These are phyloP conservation scores for Micromesistius poutassou DNA, from an alignment of 2,797 vertebrate species.

Conservation along the genomic window DNA sequence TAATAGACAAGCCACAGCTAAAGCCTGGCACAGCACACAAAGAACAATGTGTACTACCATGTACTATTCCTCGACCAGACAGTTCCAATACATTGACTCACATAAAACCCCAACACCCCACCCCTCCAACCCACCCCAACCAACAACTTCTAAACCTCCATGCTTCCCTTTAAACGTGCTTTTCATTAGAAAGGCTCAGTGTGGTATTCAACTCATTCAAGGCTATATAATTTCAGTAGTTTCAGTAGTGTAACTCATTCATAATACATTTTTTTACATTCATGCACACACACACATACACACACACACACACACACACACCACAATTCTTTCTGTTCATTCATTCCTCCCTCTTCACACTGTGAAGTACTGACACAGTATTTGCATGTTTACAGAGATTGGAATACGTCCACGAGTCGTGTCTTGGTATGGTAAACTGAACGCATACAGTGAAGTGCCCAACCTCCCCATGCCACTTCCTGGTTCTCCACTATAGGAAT, in stretches of 20 bases:
- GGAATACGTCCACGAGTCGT: constrained; percentile 10
- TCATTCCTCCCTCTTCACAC: neutral
- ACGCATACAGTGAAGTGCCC: neutral
- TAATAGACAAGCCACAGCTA: no score
- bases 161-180: neutral
- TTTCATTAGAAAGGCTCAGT: neutral
- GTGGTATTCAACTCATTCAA: neutral
- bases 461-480: neutral
- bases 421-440: constrained; percentile 24
- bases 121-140: no score
- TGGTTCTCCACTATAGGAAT: constrained; percentile 27
- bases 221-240: neutral
- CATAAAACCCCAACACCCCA: no score
- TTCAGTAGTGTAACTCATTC: neutral
- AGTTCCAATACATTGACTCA: no score
- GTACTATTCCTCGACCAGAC: no score
- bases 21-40: no score
- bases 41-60: no score
- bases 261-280: neutral
- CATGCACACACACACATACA: neutral
- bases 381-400: neutral
- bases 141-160: neutral
- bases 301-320: neutral
- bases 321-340: neutral
- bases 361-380: neutral